Conservation (phyloP, 1,140 invertebrate species). For the Eriosoma lanigerum region DNA sequence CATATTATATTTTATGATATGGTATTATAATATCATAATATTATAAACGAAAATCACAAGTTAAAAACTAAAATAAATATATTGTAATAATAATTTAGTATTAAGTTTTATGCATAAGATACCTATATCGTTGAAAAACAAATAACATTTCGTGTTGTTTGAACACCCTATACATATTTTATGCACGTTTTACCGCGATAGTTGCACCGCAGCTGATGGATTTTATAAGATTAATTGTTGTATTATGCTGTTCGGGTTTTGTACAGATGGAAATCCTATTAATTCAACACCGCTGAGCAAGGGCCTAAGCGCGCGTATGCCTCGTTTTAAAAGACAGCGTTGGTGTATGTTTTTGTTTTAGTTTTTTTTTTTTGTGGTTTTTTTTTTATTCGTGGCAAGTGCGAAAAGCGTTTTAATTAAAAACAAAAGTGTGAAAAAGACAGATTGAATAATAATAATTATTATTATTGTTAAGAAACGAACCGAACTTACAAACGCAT, state of each 20-base stretch:
- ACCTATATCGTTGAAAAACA: too few species aligned
- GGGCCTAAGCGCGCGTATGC: not conserved
- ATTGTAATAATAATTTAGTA: too few species aligned
- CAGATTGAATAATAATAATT: conserved; percentile 20
- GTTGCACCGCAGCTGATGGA: not conserved
- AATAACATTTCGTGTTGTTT: too few species aligned
- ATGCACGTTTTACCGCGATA: conserved; percentile 3
- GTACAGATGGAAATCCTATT: conserved; percentile 25
- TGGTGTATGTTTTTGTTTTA: not conserved
- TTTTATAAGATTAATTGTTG: conserved; percentile 38
- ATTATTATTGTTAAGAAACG: conserved; percentile 3
- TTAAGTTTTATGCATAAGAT: too few species aligned
- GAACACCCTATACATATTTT: too few species aligned
- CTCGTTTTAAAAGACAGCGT: not conserved
- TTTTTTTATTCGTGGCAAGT: not conserved
- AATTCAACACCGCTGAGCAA: not conserved
- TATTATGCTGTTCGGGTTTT: conserved; percentile 23
- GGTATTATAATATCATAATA: too few species aligned
- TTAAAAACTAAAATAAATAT: too few species aligned
- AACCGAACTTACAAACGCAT: not conserved
- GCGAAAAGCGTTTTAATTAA: conserved; percentile 26
- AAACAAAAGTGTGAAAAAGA: conserved; percentile 32
- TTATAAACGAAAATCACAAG: too few species aligned
- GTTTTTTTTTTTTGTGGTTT: not conserved
- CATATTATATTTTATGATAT: too few species aligned